phyloP scores from a whole-genome alignment of 2,113 vertebrate genomes.

The Myotis davidii region DNA sequence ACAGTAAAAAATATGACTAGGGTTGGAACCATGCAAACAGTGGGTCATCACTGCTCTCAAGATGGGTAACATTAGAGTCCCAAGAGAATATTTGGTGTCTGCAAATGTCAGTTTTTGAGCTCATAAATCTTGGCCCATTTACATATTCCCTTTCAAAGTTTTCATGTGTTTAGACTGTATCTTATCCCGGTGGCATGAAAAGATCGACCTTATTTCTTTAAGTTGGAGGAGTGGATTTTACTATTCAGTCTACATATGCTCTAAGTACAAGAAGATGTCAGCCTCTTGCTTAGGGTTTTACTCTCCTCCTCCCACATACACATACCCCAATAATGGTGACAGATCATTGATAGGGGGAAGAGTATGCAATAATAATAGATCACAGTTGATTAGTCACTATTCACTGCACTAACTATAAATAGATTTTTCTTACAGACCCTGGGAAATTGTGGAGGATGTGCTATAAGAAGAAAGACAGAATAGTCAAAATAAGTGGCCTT shows the following conservation, averaged over 20 bases:
- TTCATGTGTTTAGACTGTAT: not conserved
- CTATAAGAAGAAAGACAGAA: not conserved
- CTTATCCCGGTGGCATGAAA: not conserved
- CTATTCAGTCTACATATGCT: not conserved
- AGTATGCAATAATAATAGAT: not conserved
- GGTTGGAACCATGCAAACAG: not conserved
- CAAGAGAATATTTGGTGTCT: slow-evolving; percentile 23
- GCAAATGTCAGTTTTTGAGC: slow-evolving; percentile 1
- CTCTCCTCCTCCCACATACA: no score
- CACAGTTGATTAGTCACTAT: not conserved
- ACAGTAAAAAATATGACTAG: not conserved
- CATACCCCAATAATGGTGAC: not conserved
- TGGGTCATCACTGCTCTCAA: not conserved
- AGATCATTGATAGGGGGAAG: not conserved
- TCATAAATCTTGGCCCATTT: slow-evolving; percentile 55
- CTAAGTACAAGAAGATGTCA: not conserved
- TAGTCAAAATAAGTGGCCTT: not conserved
- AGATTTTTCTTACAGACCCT: not conserved
- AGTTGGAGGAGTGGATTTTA: not conserved
- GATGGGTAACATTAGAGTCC: not conserved
- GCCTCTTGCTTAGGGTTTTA: not conserved
- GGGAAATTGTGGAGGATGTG: not conserved
- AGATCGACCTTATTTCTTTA: not conserved
- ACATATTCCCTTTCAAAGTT: not conserved
- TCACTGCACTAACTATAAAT: not conserved